Conservation (phyloP, 2,113 vertebrate species). For the Dipodomys ordii region DNA sequence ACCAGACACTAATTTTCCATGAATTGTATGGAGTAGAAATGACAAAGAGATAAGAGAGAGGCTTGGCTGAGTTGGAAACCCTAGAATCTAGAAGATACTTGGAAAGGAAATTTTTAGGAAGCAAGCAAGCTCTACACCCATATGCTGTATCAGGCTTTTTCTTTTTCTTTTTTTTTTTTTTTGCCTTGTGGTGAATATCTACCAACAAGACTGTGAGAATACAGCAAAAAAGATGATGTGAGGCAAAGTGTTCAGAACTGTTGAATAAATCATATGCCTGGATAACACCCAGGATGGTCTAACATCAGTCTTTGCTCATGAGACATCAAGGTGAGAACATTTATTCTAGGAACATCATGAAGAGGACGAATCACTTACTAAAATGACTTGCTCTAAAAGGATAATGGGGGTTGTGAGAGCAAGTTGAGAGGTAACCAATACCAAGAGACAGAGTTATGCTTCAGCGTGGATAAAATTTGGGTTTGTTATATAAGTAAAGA, state of each 20-base stretch:
- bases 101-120: constrained; percentile 1
- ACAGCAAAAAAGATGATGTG: neutral
- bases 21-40: neutral
- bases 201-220: neutral
- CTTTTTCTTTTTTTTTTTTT: neutral
- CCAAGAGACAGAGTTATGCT: neutral
- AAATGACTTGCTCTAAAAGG: constrained; percentile 45
- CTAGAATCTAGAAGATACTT: neutral
- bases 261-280: constrained; percentile 20
- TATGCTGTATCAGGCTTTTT: neutral
- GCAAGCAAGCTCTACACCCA: neutral
- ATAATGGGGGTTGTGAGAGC: neutral
- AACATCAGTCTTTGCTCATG: constrained; percentile 38
- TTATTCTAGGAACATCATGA: constrained; percentile 47
- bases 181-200: constrained; percentile 31
- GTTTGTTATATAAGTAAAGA: neutral
- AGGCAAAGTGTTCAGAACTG: neutral
- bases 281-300: neutral
- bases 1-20: neutral
- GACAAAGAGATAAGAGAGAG: constrained; percentile 24
- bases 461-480: constrained; percentile 6
- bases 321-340: constrained; percentile 49
- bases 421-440: neutral
- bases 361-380: constrained; percentile 23
- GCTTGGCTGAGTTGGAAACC: neutral